These are phyloP conservation scores for Aldrovandia affinis DNA, from an alignment of 2,797 vertebrate species.

Conservation along the genomic window DNA sequence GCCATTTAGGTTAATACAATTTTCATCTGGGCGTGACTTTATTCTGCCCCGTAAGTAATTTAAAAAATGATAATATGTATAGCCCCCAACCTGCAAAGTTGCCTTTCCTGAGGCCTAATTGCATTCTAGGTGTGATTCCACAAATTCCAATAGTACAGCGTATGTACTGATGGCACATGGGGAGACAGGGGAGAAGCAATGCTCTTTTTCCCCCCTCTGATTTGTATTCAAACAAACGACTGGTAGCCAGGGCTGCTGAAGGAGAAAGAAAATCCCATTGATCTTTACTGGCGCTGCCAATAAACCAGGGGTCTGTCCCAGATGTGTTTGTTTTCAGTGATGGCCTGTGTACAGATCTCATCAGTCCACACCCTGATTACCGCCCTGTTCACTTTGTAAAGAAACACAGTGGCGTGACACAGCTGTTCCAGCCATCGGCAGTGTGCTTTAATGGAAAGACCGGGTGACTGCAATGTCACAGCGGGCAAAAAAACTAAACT, in stretches of 20 bases:
- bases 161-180: neutral
- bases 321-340: slow-evolving; percentile 25
- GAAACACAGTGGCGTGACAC: slow-evolving; percentile 32
- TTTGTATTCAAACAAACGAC: slow-evolving; percentile 32
- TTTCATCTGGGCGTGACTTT: slow-evolving; percentile 39
- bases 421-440: slow-evolving; percentile 21
- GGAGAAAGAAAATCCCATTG: slow-evolving; percentile 16
- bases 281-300: slow-evolving; percentile 22
- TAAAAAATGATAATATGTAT: slow-evolving; percentile 36
- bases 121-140: slow-evolving; percentile 33
- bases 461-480: slow-evolving; percentile 36
- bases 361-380: slow-evolving; percentile 21
- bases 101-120: slow-evolving; percentile 35
- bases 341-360: slow-evolving; percentile 32
- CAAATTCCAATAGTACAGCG: slow-evolving; percentile 24
- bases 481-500: neutral
- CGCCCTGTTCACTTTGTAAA: slow-evolving; percentile 31
- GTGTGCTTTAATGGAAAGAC: slow-evolving; percentile 31
- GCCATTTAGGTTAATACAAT: slow-evolving; percentile 40
- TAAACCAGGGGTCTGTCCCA: slow-evolving; percentile 22
- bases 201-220: neutral
- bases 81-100: slow-evolving; percentile 7
- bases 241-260: slow-evolving; percentile 16
- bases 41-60: slow-evolving; percentile 40
- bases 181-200: neutral